Percentiles rank a stretch among this genome's conserved stretches.
Evolutionary conservation across 2,888 invertebrate genomes (phyloP).

Genomic region (Exocentrus adspersus): DNA sequence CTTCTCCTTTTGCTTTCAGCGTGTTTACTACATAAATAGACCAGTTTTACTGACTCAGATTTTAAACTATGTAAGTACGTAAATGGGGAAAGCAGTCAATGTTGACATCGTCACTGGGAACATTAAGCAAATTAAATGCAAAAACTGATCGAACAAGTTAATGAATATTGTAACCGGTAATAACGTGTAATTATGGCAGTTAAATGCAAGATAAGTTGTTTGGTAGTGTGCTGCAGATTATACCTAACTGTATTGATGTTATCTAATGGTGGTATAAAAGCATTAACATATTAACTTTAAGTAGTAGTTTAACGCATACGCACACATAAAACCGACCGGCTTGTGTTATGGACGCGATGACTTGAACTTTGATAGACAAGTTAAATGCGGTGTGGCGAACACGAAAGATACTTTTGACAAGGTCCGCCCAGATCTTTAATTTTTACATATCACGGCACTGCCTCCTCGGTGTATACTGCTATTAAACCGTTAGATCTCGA

Average conservation of each 20-base stretch:
- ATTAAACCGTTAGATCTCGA: slow-evolving; percentile 50
- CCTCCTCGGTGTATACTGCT: slow-evolving; percentile 44
- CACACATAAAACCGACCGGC: slow-evolving; percentile 5
- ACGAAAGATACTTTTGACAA: slow-evolving; percentile 50
- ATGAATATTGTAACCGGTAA: slow-evolving; percentile 35
- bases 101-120: not conserved
- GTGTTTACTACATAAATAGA: not conserved
- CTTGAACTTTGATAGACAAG: slow-evolving; percentile 49
- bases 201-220: slow-evolving; percentile 35
- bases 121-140: slow-evolving; percentile 6
- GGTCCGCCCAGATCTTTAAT: slow-evolving; percentile 48
- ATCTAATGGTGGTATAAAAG: slow-evolving; percentile 45
- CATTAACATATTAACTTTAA: slow-evolving; percentile 46
- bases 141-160: slow-evolving; percentile 34
- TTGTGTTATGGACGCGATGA: slow-evolving; percentile 41
- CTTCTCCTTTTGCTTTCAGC: no score
- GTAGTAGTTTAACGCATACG: slow-evolving; percentile 43
- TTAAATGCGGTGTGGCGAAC: slow-evolving; percentile 53
- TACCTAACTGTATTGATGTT: slow-evolving; percentile 52
- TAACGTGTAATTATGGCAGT: slow-evolving; percentile 36
- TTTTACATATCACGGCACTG: slow-evolving; percentile 46
- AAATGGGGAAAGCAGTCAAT: not conserved
- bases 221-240: slow-evolving; percentile 47
- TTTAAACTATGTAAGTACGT: not conserved
- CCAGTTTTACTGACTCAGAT: not conserved